These are phyloP conservation scores for Anthophora plumipes DNA, from an alignment of 2,888 invertebrate species.

Conservation along the genomic window DNA sequence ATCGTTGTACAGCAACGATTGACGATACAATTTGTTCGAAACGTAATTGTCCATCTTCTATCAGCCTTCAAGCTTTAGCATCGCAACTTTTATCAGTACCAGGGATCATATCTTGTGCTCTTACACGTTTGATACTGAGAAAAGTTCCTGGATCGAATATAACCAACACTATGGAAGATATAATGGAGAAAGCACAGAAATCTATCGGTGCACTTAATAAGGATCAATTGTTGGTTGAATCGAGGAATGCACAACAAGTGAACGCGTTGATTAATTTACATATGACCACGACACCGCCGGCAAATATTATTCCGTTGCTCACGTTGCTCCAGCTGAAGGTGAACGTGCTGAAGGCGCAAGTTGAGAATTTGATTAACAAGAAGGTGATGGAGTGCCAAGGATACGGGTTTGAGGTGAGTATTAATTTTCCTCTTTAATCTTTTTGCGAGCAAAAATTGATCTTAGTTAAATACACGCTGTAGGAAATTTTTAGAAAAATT, in stretches of 20 bases:
- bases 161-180: conserved; percentile 75
- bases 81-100: conserved; percentile 80
- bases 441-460: not conserved
- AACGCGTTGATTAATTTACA: conserved; percentile 80
- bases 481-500: too few relatives aligned
- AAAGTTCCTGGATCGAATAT: conserved; percentile 79
- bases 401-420: conserved; percentile 66
- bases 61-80: conserved; percentile 80
- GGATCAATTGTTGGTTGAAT: conserved; percentile 79
- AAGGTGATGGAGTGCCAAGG: conserved; percentile 77
- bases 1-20: conserved; percentile 65
- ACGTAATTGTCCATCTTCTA: conserved; percentile 77
- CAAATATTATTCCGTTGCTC: conserved; percentile 77
- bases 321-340: conserved; percentile 80
- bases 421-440: not conserved
- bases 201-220: conserved; percentile 72
- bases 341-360: conserved; percentile 77
- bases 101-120: conserved; percentile 79
- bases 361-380: conserved; percentile 76
- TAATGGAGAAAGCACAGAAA: conserved; percentile 75
- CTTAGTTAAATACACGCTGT: too few relatives aligned
- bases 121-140: conserved; percentile 77
- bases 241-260: conserved; percentile 77
- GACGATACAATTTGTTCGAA: conserved; percentile 76
- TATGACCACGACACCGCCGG: conserved; percentile 76